Evolutionary conservation across 2,888 invertebrate genomes (phyloP), one percentile per base, ranked within the genome.

Genomic region (Balanococcus diminutus): DNA sequence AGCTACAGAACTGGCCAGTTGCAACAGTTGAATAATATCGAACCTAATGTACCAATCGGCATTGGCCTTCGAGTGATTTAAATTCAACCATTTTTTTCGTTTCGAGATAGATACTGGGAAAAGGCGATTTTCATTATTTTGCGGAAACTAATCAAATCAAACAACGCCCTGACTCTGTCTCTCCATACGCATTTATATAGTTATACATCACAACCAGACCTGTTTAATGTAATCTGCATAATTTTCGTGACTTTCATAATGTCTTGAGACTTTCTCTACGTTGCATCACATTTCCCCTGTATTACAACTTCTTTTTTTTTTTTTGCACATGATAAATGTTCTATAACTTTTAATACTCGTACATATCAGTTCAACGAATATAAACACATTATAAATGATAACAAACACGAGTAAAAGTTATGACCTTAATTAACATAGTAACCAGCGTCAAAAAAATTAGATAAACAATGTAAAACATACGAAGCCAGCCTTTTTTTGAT

Each of bases 201-300:
- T 36, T 79, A 79, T 79, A 79, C 75, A 36, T 19, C 5, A 36
- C 28, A 79, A 79, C 75, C 75, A 79, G 75, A 79, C 75, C 36
- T 79, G 75, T 79, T 79, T 79, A 79, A 32, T 79, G 36, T 79
- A 79, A 79, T 79, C 75, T 36, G 75, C 75, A 79, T 79, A 79
- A 79, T 79, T 79, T 79, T 79, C 75, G 75, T 79, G 75, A 79
- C 75, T 79, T 79, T 79, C 36, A 79, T 79, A 79, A 79, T 79
- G 75, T 79, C 75, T 79, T 36, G 22, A 36, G 32, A 79, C 75
- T 79, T 79, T 79, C 75, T 79, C 75, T 36, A 79, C 28, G 75
- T 79, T 79, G 75, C 75, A 79, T 79, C 75, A 79, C 75, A 79
- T 79, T 79, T 79, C 75, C 75, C 75, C 36, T 31, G 36, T 36